Conservation (phyloP, 1,140 invertebrate species). For the Oscheius sp. region DNA sequence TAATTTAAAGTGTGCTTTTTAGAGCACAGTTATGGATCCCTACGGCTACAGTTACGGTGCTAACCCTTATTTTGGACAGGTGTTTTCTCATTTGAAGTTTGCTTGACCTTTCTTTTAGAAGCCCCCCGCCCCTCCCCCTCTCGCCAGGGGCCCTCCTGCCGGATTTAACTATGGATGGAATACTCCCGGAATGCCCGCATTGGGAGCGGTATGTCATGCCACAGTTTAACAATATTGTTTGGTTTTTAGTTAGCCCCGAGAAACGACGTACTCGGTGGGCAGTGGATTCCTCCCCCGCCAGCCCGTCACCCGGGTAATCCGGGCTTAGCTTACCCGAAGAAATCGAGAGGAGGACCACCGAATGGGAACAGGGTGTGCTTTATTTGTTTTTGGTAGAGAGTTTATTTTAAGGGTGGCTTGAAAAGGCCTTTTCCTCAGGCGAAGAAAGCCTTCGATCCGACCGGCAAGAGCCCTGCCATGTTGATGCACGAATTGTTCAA, state of each 20-base stretch:
- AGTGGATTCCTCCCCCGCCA: not conserved
- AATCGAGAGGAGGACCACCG: not conserved
- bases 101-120: too few species aligned
- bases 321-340: not conserved
- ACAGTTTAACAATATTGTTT: not conserved
- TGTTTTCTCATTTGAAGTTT: too few species aligned
- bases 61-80: too few species aligned
- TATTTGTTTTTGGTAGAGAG: not conserved
- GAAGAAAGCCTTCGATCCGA: constrained; percentile 1
- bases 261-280: not conserved
- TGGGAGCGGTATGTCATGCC: too few species aligned
- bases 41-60: too few species aligned
- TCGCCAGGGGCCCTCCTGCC: not conserved
- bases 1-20: too few species aligned
- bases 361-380: not conserved
- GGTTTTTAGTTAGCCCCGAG: not conserved
- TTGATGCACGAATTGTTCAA: constrained; percentile 24
- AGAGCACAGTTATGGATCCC: too few species aligned
- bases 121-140: not conserved
- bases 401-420: not conserved
- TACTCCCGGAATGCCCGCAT: not conserved
- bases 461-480: constrained; percentile 26
- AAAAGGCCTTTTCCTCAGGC: not conserved
- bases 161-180: constrained; percentile 4
- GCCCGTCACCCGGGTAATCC: not conserved